Percentiles rank a stretch among this genome's conserved stretches.
Evolutionary conservation across 2,797 vertebrate species (phyloP).

Genomic region (Catamblyrhynchus diadema): DNA sequence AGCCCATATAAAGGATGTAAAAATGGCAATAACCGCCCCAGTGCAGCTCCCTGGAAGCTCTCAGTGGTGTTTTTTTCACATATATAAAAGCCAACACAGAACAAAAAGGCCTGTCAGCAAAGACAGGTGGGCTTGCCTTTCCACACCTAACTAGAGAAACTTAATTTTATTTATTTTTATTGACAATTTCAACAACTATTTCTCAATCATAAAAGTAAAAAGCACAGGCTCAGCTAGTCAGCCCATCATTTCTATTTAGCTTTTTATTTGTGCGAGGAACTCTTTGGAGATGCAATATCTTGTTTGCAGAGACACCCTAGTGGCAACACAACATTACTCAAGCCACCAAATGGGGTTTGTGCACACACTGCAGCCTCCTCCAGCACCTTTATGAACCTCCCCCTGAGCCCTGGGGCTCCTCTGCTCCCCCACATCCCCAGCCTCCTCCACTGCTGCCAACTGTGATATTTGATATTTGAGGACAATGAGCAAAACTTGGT

Average conservation of each 20-base stretch:
- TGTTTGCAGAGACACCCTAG: constrained; percentile 61
- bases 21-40: constrained; percentile 8
- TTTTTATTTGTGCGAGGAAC: constrained; percentile 49
- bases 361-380: background rate
- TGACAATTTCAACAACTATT: constrained; percentile 62
- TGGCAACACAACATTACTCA: constrained; percentile 51
- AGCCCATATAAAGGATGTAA: constrained; percentile 48
- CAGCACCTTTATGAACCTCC: background rate
- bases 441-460: accelerated
- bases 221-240: constrained; percentile 35
- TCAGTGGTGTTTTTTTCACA: constrained; percentile 47
- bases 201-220: constrained; percentile 71
- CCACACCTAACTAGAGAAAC: constrained; percentile 27
- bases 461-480: background rate
- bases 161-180: constrained; percentile 75
- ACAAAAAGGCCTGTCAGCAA: constrained; percentile 65
- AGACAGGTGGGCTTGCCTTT: constrained; percentile 12
- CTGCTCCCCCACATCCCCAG: background rate
- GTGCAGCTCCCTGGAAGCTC: constrained; percentile 25
- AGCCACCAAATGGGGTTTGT: background rate
- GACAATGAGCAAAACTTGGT: background rate
- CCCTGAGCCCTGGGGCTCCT: background rate
- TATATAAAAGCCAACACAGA: constrained; percentile 58
- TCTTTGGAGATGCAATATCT: constrained; percentile 59
- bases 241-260: constrained; percentile 63